These are phyloP conservation scores for Meloidogyne exigua DNA, from an alignment of 1,140 invertebrate genomes.

Conservation along the genomic window DNA sequence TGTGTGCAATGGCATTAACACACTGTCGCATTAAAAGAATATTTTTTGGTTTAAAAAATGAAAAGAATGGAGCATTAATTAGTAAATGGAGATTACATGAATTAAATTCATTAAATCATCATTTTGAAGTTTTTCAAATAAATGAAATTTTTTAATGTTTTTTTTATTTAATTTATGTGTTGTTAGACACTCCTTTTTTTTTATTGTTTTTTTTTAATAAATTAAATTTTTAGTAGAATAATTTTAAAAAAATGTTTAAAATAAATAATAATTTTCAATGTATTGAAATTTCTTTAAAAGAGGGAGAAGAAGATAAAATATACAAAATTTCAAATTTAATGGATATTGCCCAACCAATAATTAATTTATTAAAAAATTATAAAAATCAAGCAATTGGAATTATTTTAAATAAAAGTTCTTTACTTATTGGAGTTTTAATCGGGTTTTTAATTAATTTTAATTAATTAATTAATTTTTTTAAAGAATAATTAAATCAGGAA, in stretches of 20 bases:
- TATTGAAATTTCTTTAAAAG: background rate
- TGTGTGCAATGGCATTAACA: conserved; percentile 37
- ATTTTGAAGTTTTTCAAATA: conserved; percentile 35
- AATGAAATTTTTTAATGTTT: conserved; percentile 11
- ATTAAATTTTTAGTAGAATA: background rate
- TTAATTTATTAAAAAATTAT: background rate
- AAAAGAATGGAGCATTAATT: conserved; percentile 25
- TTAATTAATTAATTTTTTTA: background rate
- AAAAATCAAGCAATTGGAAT: conserved; percentile 20
- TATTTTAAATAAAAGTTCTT: conserved; percentile 9
- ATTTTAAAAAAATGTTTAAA: background rate
- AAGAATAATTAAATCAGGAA: conserved; percentile 17
- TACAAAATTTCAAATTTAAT: background rate
- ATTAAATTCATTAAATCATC: conserved; percentile 36
- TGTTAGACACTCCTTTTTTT: background rate
- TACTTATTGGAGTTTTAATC: conserved; percentile 14
- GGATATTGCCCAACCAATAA: background rate
- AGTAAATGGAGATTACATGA: conserved; percentile 31
- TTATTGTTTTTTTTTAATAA: background rate
- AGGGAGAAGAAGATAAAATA: background rate
- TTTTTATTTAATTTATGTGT: background rate
- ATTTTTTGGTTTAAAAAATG: conserved; percentile 27
- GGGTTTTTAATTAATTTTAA: conserved; percentile 14
- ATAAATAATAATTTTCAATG: conserved; percentile 2
- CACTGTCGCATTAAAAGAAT: conserved; percentile 30